Base-by-base conservation (phyloP, 1,140 invertebrate species). In the Tribolium madens region DNA sequence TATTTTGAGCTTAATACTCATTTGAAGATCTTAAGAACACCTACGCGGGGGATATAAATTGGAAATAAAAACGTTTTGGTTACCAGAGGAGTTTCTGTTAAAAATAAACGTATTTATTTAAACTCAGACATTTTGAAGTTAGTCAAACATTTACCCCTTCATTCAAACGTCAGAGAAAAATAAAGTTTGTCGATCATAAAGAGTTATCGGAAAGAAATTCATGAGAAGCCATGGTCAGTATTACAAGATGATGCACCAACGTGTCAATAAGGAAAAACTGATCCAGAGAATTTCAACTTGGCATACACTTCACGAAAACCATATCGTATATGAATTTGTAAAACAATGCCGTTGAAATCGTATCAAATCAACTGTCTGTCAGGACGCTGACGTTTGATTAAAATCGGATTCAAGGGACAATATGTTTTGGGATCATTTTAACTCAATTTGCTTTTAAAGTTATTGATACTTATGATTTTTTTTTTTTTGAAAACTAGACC, bases 191-290 rank as follows among this genome's bases (percentile, higher is more conserved):
- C 52, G 13, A 26, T 33, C 26, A 64, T 14, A 64, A 26, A 64
- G 14, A 21, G n/a, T 64, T 33, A 64, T 64, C 57, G 57, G 14
- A 64, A 42, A 64, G 26, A 64, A 31, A 33, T 64, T 57, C 52
- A 57, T 57, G 52, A 57, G 52, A 26, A 42, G 36, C 13, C 57
- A 64, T 33, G 57, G 57, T 64, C 57, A 64, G 21, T 64, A 33
- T 64, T 33, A 33, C 18, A 12, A 2, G 57, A 64, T 64, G 57
- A 64, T 31, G 26, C 57, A 64, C 57, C 57, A 12, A 33, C 21
- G 26, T 33, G 57, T 33, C 57, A 64, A 64, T 64, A 33, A 64
- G 33, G 21, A 64, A 64, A 64, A 64, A 64, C 36, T 64, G 57
- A 64, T 64, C 57, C 14, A 21, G 26, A 4, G 57, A 33, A 33